These are phyloP conservation scores for Pituophis catenifer DNA, from an alignment of 2,113 vertebrate genomes.

Conservation along the genomic window DNA sequence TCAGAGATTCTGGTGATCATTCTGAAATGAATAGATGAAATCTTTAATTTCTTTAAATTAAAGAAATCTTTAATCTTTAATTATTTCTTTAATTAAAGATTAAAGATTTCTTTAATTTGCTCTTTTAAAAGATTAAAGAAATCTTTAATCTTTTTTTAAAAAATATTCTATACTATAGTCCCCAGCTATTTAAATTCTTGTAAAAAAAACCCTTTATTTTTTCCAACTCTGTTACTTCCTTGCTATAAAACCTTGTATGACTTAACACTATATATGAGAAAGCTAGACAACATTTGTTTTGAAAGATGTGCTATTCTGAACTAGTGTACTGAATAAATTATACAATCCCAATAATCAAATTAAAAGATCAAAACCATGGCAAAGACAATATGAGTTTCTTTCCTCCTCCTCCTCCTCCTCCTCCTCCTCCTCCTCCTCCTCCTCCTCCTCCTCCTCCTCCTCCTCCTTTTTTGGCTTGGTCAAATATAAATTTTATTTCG, in stretches of 20 bases:
- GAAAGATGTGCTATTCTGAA: background rate
- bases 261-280: background rate
- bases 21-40: conserved; percentile 43
- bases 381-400: background rate
- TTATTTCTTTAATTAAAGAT: too few species aligned
- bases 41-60: conserved; percentile 3
- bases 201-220: conserved; percentile 36
- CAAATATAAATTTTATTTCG: background rate
- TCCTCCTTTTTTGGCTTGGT: background rate
- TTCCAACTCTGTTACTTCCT: conserved; percentile 35
- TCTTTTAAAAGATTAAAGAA: background rate
- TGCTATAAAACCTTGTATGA: background rate
- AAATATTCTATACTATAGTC: conserved; percentile 41
- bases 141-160: too few species aligned
- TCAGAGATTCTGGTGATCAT: conserved; percentile 31
- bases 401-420: too few species aligned
- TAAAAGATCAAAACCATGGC: background rate
- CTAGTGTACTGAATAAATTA: background rate
- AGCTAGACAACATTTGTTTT: conserved; percentile 3
- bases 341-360: background rate
- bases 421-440: too few species aligned
- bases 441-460: too few species aligned
- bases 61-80: too few species aligned
- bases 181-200: conserved; percentile 40
- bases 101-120: background rate